Percentiles rank a stretch among this genome's conserved stretches.
These are phyloP conservation scores for Aleiodes alternator DNA, from an alignment of 2,888 invertebrate species.

Conservation along the genomic window DNA sequence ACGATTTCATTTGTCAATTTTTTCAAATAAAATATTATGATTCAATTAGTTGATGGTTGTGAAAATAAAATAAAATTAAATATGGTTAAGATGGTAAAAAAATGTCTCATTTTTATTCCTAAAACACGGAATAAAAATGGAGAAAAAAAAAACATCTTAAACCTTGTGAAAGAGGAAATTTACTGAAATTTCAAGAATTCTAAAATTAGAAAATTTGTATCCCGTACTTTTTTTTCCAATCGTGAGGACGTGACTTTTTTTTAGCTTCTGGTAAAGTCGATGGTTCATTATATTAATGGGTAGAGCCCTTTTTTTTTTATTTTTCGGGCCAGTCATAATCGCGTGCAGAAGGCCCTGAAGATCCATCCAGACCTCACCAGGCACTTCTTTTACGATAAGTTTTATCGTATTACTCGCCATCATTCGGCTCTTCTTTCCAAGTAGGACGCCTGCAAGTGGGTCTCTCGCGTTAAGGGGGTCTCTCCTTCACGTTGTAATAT, in stretches of 20 bases:
- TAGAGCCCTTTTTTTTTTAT: not conserved
- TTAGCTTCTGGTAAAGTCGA: slow-evolving; percentile 27
- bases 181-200: not conserved
- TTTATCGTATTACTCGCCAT: slow-evolving; percentile 27
- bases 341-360: slow-evolving; percentile 13
- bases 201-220: slow-evolving; percentile 24
- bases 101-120: not conserved
- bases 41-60: too few relatives aligned
- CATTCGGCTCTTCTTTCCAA: slow-evolving; percentile 52
- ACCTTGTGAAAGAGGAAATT: not conserved
- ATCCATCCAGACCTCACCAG: not conserved
- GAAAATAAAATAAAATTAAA: not conserved
- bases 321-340: slow-evolving; percentile 22
- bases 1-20: too few relatives aligned
- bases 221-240: slow-evolving; percentile 1
- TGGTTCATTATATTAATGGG: slow-evolving; percentile 31
- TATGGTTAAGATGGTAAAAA: not conserved
- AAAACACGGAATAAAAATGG: too few relatives aligned
- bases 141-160: too few relatives aligned
- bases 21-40: too few relatives aligned
- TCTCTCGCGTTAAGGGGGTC: slow-evolving; percentile 63
- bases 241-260: not conserved
- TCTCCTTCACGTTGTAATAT: slow-evolving; percentile 46
- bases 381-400: slow-evolving; percentile 13
- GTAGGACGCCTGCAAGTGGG: slow-evolving; percentile 66